Conservation (phyloP, 2,797 vertebrate species). For the Neomorphus geoffroyi region DNA sequence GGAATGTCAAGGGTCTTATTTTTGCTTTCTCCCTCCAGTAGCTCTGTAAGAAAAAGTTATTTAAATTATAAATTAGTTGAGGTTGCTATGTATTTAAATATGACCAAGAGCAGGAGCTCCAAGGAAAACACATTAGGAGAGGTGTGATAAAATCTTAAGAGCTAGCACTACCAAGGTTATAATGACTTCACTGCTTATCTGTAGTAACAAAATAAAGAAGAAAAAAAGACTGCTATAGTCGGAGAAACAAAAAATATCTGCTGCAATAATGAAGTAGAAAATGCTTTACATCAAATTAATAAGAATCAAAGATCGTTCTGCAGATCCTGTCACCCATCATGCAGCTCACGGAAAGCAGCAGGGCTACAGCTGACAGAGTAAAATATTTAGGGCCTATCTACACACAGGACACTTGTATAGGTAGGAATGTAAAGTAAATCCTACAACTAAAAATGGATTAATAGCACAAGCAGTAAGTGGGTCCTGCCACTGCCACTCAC, state of each 20-base stretch:
- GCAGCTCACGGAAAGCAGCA: neutral
- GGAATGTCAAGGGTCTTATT: neutral
- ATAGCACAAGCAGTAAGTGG: neutral
- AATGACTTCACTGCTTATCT: neutral
- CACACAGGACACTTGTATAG: neutral
- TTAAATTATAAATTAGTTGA: neutral
- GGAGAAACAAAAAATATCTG: neutral
- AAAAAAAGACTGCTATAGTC: neutral
- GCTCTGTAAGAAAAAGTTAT: neutral
- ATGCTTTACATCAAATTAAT: neutral
- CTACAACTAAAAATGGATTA: neutral
- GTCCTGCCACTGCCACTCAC: rapidly evolving
- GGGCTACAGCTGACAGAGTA: neutral
- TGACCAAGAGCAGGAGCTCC: neutral
- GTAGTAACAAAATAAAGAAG: neutral
- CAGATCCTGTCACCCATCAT: neutral
- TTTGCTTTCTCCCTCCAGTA: neutral
- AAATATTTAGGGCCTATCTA: neutral
- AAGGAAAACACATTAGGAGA: neutral
- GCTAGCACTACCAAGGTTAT: neutral
- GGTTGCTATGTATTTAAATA: neutral
- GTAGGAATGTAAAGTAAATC: neutral
- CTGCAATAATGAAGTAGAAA: neutral
- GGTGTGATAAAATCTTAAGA: neutral
- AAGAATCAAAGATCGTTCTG: neutral